Evolutionary conservation across 2,113 vertebrate genomes (phyloP).

Genomic region (Ptychochromis oligacanthus): DNA sequence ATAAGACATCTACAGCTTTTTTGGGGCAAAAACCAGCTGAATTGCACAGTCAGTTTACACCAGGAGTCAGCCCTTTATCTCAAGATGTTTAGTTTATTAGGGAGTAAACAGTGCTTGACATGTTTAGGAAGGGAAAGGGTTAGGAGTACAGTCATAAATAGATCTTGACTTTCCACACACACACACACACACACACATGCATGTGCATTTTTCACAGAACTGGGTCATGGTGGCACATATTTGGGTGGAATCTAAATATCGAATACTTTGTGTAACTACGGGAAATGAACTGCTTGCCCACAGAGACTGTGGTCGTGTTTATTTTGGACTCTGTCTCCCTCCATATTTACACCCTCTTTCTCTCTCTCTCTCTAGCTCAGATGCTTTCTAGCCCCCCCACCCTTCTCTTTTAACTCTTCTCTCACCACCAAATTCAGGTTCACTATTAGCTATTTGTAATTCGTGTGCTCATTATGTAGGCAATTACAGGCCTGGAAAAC

Average conservation of each 20-base stretch:
- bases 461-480: background rate
- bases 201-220: slow-evolving; percentile 10
- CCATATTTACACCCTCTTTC: slow-evolving; percentile 38
- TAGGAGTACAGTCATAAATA: slow-evolving; percentile 6
- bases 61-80: background rate
- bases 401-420: slow-evolving; percentile 46
- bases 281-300: slow-evolving; percentile 71
- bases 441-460: background rate
- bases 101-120: slow-evolving; percentile 27
- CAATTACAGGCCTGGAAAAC: background rate
- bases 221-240: slow-evolving; percentile 61
- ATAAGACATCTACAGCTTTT: background rate
- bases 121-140: slow-evolving; percentile 34
- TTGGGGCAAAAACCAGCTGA: background rate
- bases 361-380: slow-evolving; percentile 24
- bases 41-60: background rate
- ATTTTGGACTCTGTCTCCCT: slow-evolving; percentile 64
- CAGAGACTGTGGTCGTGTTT: slow-evolving; percentile 71
- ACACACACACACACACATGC: background rate
- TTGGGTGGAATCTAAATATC: slow-evolving; percentile 68
- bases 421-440: slow-evolving; percentile 9
- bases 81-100: slow-evolving; percentile 19
- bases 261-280: slow-evolving; percentile 65
- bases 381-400: background rate
- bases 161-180: background rate